Evolutionary conservation across 2,888 invertebrate species (phyloP), one percentile per base, ranked within the genome.

Genomic region (Heteropelma amictum): DNA sequence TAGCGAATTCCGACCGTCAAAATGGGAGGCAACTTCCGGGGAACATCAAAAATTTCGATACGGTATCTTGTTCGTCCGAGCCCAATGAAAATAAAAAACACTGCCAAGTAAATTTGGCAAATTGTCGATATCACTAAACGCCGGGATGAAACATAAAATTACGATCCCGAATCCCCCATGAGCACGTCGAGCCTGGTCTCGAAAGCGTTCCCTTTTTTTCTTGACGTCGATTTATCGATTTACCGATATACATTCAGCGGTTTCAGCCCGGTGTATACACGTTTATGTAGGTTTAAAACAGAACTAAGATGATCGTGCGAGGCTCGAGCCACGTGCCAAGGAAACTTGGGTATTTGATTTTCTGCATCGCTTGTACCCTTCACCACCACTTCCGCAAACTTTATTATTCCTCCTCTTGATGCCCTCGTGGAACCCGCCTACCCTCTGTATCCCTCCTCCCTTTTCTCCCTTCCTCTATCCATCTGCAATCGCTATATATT

Each of bases 271-370:
- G 45, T 42, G 19, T 14, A 47, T 1, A 21, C 2, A 19, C 5
- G 8, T 28, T 10, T 23, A 49, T 23, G 7, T 45, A 26, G 63
- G 14, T 35, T 26, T 6, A 19, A 56, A 45, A 33, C 23, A 30
- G 21, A 54, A 51, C 28, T 67, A 23, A 58, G 28, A 45, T 28
- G 40, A 42, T 56, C 71, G 53, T 21, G 40, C 35, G 38, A 71
- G 54, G 51, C 65, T 21, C 23, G 23, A 49, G 47, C 64, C 60
- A 47, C 47, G 58, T 26, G 47, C 60, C 23, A 6, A 49, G 45
- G 23, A 72, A 67, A 75, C 71, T 75, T 72, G 56, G 63, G 42
- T 75, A 75, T 75, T 58, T 68, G 67, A 68, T 71, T 71, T 67
- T 68, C 63, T 45, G 69, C 67, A 67, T 67, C 61, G 38, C 60